Percentiles rank a stretch among this genome's conserved stretches.
These are phyloP conservation scores for Eulithis prunata DNA, from an alignment of 2,888 invertebrate species.

Conservation along the genomic window DNA sequence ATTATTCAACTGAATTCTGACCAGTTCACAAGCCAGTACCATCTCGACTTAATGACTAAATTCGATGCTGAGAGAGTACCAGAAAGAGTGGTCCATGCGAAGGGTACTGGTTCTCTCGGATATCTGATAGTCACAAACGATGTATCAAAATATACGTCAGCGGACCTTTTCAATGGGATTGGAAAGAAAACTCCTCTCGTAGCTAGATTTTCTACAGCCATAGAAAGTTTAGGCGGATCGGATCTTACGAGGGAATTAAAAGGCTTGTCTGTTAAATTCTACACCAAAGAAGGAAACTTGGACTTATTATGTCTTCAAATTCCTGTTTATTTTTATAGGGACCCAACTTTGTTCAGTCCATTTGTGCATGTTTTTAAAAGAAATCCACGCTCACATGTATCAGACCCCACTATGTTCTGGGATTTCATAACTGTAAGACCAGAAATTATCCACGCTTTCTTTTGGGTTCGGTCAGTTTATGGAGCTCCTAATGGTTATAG, in stretches of 20 bases:
- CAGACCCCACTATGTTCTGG: constrained; percentile 68
- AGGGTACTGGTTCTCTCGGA: constrained; percentile 93
- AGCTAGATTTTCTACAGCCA: constrained; percentile 84
- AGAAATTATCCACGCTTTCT: constrained; percentile 89
- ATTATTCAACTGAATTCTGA: constrained; percentile 52
- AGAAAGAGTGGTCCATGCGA: constrained; percentile 95
- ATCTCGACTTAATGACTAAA: constrained; percentile 89
- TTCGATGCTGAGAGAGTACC: constrained; percentile 91
- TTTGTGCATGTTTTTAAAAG: constrained; percentile 82
- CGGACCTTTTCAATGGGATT: constrained; percentile 83
- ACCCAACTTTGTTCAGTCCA: constrained; percentile 79
- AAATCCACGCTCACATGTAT: constrained; percentile 80
- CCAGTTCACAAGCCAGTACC: constrained; percentile 61
- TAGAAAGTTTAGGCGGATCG: constrained; percentile 86
- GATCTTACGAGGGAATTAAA: constrained; percentile 66
- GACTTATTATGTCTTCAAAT: constrained; percentile 74
- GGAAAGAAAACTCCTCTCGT: constrained; percentile 85
- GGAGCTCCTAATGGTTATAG: constrained; percentile 95
- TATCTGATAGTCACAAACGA: constrained; percentile 92
- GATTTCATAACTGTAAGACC: constrained; percentile 79
- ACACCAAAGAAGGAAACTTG: constrained; percentile 58
- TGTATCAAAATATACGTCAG: constrained; percentile 85
- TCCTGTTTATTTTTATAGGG: constrained; percentile 83
- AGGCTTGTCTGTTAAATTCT: constrained; percentile 73
- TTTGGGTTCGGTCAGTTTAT: constrained; percentile 91